A percentile compares a stretch with the other conserved stretches of the same genome.
Conservation (phyloP, 2,113 vertebrate species). For the Cisticola juncidis region DNA sequence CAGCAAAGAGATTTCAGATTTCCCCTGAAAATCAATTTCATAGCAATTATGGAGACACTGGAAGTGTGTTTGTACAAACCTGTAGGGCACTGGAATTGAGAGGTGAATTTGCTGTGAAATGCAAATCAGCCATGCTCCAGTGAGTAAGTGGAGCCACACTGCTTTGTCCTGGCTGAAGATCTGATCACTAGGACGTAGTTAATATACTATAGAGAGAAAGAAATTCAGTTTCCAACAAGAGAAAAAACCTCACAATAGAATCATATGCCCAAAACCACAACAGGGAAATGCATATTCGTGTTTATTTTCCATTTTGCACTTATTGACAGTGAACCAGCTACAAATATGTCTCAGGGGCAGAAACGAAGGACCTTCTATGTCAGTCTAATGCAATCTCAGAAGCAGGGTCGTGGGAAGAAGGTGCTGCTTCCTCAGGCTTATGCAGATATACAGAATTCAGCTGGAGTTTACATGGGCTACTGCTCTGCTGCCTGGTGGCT, state of each 20-base stretch:
- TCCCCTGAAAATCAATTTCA: neutral
- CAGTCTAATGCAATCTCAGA: neutral
- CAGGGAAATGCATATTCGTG: fast-evolving
- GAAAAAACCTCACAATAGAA: neutral
- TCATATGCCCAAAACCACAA: neutral
- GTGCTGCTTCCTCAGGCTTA: neutral
- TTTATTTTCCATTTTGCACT: neutral
- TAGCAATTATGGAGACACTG: neutral
- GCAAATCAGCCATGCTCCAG: neutral
- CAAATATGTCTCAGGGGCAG: neutral
- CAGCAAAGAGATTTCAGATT: neutral
- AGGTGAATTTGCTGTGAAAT: neutral
- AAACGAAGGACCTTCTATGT: neutral
- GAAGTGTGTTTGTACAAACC: neutral
- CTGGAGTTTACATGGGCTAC: fast-evolving
- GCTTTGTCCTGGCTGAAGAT: neutral
- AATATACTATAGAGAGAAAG: neutral
- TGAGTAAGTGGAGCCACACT: neutral
- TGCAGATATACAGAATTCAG: neutral
- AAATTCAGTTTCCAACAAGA: neutral
- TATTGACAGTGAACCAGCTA: neutral
- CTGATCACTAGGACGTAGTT: neutral
- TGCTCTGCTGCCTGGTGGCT: neutral
- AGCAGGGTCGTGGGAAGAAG: neutral
- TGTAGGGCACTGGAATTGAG: neutral